Evolutionary conservation across 1,140 invertebrate species (phyloP).

Genomic region (Kradibia gibbosae): DNA sequence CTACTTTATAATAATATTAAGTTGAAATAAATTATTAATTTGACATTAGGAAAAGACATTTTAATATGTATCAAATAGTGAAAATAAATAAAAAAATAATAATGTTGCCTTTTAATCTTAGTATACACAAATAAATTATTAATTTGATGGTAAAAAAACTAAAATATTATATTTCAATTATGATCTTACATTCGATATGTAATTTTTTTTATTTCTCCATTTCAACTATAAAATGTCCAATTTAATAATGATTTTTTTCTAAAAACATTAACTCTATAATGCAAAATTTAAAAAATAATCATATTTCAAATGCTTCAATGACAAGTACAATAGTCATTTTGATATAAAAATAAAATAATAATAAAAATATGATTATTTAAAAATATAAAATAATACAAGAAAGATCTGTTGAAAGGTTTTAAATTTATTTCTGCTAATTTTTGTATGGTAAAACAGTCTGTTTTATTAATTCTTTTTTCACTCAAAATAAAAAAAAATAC

Average conservation of each 20-base stretch:
- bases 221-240: not conserved
- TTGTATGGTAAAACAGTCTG: not conserved
- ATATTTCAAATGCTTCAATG: not conserved
- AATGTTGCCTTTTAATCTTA: no score
- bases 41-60: no score
- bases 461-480: not conserved
- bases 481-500: conserved; percentile 17
- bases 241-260: not conserved
- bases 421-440: conserved; percentile 15
- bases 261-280: not conserved
- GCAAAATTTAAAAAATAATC: not conserved
- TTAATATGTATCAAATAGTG: no score
- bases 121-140: not conserved
- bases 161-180: not conserved
- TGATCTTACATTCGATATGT: not conserved
- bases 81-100: no score
- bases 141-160: not conserved
- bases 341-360: not conserved
- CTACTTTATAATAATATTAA: no score
- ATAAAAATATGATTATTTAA: not conserved
- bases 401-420: conserved; percentile 13
- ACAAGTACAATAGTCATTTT: not conserved
- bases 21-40: not conserved
- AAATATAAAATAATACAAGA: not conserved
- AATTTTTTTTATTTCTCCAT: not conserved